A percentile compares a stretch with the other conserved stretches of the same genome.
phyloP scores from a whole-genome alignment of 23 tunicate species.

The Trididemnum nubilum region DNA sequence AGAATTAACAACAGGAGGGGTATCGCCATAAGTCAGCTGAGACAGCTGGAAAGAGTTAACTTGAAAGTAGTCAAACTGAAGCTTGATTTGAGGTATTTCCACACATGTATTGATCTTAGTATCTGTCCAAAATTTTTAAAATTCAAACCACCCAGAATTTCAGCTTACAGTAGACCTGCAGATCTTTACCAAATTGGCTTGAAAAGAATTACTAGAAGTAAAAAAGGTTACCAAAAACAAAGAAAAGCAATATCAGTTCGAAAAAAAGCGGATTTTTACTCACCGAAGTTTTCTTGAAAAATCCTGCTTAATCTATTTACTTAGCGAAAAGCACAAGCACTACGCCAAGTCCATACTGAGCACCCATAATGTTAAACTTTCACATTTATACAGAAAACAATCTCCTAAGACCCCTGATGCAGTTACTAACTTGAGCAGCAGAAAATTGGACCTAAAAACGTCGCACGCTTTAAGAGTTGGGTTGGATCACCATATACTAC shows the following conservation, averaged over 20 bases:
- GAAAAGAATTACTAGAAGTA: not conserved
- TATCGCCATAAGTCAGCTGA: not conserved
- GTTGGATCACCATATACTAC: not conserved
- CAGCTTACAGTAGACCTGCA: not conserved
- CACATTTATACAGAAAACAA: not conserved
- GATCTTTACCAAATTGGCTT: not conserved
- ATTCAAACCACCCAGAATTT: not conserved
- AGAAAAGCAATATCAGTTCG: not conserved
- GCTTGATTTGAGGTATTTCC: not conserved
- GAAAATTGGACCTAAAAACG: not conserved
- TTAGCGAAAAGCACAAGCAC: not conserved
- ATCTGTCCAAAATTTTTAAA: slow-evolving; percentile 10
- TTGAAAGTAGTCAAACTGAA: not conserved
- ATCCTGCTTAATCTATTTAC: not conserved
- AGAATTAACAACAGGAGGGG: not conserved
- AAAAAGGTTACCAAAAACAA: not conserved
- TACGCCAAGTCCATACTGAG: not conserved
- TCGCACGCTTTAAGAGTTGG: not conserved
- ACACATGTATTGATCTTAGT: not conserved
- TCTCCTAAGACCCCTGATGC: not conserved
- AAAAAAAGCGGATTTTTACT: not conserved
- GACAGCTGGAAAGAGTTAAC: not conserved
- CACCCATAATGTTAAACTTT: not conserved
- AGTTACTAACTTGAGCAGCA: not conserved
- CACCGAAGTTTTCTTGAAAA: slow-evolving; percentile 1